Conservation (phyloP, 2,113 vertebrate genomes). For the Cololabis saira region DNA sequence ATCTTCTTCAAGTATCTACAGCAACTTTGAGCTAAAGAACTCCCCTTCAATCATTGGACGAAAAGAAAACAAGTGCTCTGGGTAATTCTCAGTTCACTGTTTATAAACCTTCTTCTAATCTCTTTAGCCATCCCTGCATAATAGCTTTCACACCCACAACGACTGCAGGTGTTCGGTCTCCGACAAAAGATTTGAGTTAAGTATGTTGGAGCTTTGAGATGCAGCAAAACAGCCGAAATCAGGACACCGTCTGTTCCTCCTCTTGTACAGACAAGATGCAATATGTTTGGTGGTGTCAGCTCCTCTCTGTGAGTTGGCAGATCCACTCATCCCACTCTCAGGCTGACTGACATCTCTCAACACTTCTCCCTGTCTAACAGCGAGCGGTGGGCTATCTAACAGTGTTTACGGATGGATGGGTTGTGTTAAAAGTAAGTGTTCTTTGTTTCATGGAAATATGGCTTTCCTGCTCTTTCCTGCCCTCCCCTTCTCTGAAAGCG, state of each 20-base stretch:
- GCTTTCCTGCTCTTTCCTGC: conserved; percentile 6
- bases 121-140: background rate
- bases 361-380: conserved; percentile 37
- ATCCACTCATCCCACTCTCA: conserved; percentile 51
- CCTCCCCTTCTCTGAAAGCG: conserved; percentile 17
- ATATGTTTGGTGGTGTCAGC: conserved; percentile 47
- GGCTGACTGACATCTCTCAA: conserved; percentile 49
- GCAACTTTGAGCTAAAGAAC: too few relatives aligned
- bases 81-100: too few relatives aligned
- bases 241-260: conserved; percentile 20
- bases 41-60: too few relatives aligned
- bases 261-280: conserved; percentile 46
- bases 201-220: conserved; percentile 10
- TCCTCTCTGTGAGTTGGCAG: conserved; percentile 40
- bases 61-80: too few relatives aligned
- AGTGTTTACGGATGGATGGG: conserved; percentile 18
- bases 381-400: conserved; percentile 18
- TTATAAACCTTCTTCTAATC: conserved; percentile 5
- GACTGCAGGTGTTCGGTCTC: conserved; percentile 2
- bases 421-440: conserved; percentile 26
- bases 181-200: conserved; percentile 21
- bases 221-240: conserved; percentile 24
- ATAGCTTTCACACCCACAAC: background rate
- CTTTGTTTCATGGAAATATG: conserved; percentile 21
- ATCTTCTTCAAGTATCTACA: too few relatives aligned